Conservation (phyloP, 2,797 vertebrate species). For the Gymnoscopelus microlampas region DNA sequence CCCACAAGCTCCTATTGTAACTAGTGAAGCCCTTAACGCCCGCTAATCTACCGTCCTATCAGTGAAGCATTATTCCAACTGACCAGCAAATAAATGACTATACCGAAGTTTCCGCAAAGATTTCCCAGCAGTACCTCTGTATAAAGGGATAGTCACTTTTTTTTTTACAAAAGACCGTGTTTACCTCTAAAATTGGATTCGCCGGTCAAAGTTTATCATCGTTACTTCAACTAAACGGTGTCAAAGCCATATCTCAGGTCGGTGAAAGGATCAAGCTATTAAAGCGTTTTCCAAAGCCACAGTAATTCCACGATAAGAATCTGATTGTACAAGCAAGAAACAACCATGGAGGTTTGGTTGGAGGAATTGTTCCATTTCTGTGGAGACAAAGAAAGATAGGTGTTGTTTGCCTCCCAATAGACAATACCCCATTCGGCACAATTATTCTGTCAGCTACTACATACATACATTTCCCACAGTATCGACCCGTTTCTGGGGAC, state of each 20-base stretch:
- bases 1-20: slow-evolving; percentile 14
- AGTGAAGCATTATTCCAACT: slow-evolving; percentile 25
- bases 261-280: slow-evolving; percentile 61
- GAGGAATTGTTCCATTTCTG: slow-evolving; percentile 53
- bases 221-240: slow-evolving; percentile 61
- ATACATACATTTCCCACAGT: slow-evolving; percentile 48
- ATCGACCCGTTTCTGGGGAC: slow-evolving; percentile 44
- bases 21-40: slow-evolving; percentile 26
- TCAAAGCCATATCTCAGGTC: slow-evolving; percentile 59
- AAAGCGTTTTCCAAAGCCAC: slow-evolving; percentile 40
- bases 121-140: not conserved
- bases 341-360: slow-evolving; percentile 3
- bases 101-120: not conserved
- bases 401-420: slow-evolving; percentile 38
- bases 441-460: slow-evolving; percentile 67
- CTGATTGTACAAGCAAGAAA: slow-evolving; percentile 64
- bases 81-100: slow-evolving; percentile 23
- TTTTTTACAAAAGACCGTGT: slow-evolving; percentile 44
- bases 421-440: slow-evolving; percentile 54
- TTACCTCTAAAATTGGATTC: slow-evolving; percentile 52
- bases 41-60: slow-evolving; percentile 35
- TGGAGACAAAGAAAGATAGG: slow-evolving; percentile 52
- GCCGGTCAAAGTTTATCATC: slow-evolving; percentile 62
- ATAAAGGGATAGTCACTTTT: too few species aligned
- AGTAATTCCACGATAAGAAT: slow-evolving; percentile 61